These are phyloP conservation scores for Sycophila texana DNA, from an alignment of 2,888 invertebrate genomes.

Conservation along the genomic window DNA sequence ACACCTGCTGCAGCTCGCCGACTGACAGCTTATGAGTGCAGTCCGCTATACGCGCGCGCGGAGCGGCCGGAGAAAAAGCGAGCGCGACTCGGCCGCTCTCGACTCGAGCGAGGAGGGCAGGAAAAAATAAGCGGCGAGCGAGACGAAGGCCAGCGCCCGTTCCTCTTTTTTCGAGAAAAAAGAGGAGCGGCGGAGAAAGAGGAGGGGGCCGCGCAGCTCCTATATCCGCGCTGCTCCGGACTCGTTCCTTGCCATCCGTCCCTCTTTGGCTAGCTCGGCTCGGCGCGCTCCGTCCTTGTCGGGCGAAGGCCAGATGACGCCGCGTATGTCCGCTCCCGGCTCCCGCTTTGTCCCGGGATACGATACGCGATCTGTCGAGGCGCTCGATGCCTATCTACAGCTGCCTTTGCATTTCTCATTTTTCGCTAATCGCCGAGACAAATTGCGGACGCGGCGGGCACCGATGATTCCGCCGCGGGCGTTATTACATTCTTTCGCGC, in stretches of 20 bases:
- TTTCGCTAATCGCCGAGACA: constrained; percentile 10
- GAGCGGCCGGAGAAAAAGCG: not conserved
- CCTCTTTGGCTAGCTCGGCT: constrained; percentile 20
- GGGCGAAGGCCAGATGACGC: constrained; percentile 62
- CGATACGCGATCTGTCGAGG: constrained; percentile 2
- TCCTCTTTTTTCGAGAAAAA: constrained; percentile 27
- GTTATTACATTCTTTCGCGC: constrained; percentile 18
- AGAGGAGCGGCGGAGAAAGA: not conserved
- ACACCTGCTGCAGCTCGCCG: constrained; percentile 25
- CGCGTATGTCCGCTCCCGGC: constrained; percentile 22
- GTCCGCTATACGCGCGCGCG: not conserved
- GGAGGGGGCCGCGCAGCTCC: no score
- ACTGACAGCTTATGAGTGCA: not conserved
- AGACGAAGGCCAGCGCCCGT: constrained; percentile 10
- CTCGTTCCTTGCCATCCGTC: constrained; percentile 12
- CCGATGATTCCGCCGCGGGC: not conserved
- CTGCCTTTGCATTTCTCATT: constrained; percentile 32
- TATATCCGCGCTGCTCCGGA: no score
- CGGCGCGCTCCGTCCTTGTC: constrained; percentile 22
- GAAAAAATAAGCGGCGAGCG: not conserved
- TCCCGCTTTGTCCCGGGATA: constrained; percentile 16
- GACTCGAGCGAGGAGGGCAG: not conserved
- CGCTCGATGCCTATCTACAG: constrained; percentile 27
- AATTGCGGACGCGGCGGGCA: constrained; percentile 15
- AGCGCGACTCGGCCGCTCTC: not conserved